Percentiles rank a stretch among this genome's conserved stretches.
Evolutionary conservation across 92 coral and sea anemone genomes (phyloP).

Genomic region (Chrysogorgia sp.): DNA sequence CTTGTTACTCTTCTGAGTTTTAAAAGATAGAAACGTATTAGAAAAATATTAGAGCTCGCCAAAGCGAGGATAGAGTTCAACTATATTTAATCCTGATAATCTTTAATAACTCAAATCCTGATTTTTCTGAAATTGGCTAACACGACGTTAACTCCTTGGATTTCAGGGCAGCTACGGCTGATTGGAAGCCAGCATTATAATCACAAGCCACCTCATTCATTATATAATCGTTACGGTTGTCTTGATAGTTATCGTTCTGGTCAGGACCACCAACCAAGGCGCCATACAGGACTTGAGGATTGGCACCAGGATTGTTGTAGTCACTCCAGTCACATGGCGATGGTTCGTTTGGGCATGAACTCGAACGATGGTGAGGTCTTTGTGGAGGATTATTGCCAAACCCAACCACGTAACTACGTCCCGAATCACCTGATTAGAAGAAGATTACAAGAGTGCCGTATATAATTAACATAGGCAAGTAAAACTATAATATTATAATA

Average conservation of each 20-base stretch:
- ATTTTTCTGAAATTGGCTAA: too few species aligned
- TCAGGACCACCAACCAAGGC: constrained; percentile 76
- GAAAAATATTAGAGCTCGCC: too few species aligned
- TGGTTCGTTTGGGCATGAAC: constrained; percentile 67
- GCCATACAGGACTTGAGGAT: constrained; percentile 54
- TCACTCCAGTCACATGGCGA: constrained; percentile 47
- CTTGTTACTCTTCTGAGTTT: too few species aligned
- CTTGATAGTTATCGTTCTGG: constrained; percentile 55
- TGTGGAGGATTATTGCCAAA: constrained; percentile 66
- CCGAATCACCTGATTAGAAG: constrained; percentile 63
- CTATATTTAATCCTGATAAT: too few species aligned
- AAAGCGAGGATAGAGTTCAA: too few species aligned
- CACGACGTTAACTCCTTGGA: background rate
- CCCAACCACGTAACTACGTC: constrained; percentile 72
- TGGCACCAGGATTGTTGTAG: constrained; percentile 47
- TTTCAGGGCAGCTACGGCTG: constrained; percentile 68
- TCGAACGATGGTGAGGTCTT: constrained; percentile 68
- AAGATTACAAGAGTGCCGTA: too few species aligned
- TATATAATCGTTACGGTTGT: constrained; percentile 57
- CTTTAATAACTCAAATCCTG: too few species aligned
- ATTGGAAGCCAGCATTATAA: constrained; percentile 80
- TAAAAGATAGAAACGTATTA: too few species aligned
- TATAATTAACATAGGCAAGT: too few species aligned
- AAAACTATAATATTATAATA: too few species aligned
- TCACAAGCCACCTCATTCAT: constrained; percentile 75